A percentile compares a stretch with the other conserved stretches of the same genome.
phyloP scores from a whole-genome alignment of 23 tunicate species.

The Oikopleura albicans region DNA sequence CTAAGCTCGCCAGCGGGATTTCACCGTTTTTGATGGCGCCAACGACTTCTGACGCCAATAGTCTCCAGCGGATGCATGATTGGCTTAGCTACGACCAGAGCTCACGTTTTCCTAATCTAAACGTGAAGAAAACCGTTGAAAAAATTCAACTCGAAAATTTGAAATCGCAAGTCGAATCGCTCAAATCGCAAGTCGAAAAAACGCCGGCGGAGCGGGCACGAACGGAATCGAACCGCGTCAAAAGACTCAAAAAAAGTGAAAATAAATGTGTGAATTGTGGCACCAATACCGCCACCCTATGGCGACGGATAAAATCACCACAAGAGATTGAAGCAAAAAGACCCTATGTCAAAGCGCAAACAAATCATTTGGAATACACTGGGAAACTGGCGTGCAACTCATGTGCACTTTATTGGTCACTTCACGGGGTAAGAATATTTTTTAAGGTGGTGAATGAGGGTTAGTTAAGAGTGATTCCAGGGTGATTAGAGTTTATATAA shows the following conservation, averaged over 20 bases:
- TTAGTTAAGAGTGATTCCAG: no score
- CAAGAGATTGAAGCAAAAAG: neutral
- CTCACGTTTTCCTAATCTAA: neutral
- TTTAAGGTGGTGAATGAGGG: no score
- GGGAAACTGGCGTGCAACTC: conserved; percentile 14
- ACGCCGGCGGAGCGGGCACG: neutral
- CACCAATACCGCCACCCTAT: neutral
- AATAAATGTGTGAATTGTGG: conserved; percentile 4
- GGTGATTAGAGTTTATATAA: no score
- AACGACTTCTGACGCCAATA: neutral
- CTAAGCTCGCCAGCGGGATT: neutral
- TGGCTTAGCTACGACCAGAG: neutral
- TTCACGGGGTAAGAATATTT: conserved; percentile 20
- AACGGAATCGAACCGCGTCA: neutral
- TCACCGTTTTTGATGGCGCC: neutral
- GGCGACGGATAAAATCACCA: neutral
- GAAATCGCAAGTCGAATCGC: neutral
- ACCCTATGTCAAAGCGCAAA: neutral
- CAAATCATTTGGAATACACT: neutral
- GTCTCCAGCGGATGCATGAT: neutral
- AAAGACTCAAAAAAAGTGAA: neutral
- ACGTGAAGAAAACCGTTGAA: neutral
- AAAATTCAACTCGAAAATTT: neutral
- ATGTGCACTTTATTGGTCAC: conserved; percentile 15
- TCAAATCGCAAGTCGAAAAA: neutral